These are phyloP conservation scores for Pogonognathellus flavescens DNA, from an alignment of 1,140 invertebrate species.

Conservation along the genomic window DNA sequence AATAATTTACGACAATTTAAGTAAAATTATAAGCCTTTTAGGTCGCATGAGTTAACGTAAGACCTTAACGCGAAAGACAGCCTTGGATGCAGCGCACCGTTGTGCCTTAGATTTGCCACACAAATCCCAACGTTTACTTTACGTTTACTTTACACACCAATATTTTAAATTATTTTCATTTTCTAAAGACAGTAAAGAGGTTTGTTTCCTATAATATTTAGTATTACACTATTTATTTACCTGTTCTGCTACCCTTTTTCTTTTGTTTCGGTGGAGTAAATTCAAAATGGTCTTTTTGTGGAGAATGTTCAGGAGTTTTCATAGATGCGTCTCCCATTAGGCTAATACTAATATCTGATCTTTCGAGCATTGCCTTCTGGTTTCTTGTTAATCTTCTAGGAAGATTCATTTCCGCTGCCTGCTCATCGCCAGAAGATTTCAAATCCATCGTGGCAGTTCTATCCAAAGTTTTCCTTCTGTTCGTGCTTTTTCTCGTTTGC, in stretches of 20 bases:
- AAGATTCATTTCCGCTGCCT: background rate
- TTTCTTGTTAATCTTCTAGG: conserved; percentile 19
- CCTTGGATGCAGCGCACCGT: too few species aligned
- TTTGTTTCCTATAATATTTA: too few species aligned
- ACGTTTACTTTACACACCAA: too few species aligned
- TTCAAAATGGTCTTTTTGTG: background rate
- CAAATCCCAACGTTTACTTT: too few species aligned
- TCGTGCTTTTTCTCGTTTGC: background rate
- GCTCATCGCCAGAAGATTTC: background rate
- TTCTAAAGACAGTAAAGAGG: too few species aligned
- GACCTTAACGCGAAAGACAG: too few species aligned
- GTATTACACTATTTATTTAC: background rate
- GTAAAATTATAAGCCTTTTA: background rate
- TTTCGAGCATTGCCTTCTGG: conserved; percentile 25
- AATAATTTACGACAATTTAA: background rate
- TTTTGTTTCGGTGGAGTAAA: background rate
- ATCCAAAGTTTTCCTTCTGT: background rate
- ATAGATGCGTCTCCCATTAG: background rate
- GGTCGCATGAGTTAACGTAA: too few species aligned
- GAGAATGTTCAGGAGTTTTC: conserved; percentile 2
- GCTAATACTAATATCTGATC: background rate
- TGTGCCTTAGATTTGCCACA: too few species aligned
- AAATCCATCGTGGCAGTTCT: background rate
- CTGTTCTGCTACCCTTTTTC: background rate
- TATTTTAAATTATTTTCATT: too few species aligned